Evolutionary conservation across 1,140 invertebrate genomes (phyloP).

Genomic region (Sitodiplosis mosellana): DNA sequence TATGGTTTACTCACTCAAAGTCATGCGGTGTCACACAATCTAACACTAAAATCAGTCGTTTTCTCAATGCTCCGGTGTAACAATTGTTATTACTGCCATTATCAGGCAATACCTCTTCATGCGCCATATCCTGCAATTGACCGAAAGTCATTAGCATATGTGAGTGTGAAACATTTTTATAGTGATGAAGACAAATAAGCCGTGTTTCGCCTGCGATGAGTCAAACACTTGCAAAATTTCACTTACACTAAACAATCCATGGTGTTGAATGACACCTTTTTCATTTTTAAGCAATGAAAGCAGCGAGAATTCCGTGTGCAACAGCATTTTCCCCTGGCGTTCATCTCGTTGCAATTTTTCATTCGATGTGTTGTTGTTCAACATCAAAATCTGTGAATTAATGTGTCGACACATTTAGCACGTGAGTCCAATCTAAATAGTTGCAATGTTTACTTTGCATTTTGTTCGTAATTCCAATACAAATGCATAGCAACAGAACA

Average conservation of each 20-base stretch:
- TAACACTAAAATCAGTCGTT: constrained; percentile 52
- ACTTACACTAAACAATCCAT: constrained; percentile 62
- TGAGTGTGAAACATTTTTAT: no score
- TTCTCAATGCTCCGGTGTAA: constrained; percentile 39
- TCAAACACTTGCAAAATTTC: not conserved
- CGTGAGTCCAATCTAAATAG: no score
- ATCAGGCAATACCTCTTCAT: constrained; percentile 38
- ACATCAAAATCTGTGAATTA: no score
- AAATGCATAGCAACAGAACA: no score
- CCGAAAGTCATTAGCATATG: not conserved
- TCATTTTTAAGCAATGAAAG: constrained; percentile 49
- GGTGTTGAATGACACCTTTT: constrained; percentile 58
- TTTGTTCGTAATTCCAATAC: no score
- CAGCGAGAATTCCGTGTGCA: constrained; percentile 65
- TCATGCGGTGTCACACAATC: constrained; percentile 61
- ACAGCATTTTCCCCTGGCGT: constrained; percentile 61
- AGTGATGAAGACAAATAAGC: no score
- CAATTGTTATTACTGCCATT: constrained; percentile 27
- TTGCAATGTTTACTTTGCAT: no score
- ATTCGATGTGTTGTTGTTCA: no score
- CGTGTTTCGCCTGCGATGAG: not conserved
- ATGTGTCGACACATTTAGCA: no score
- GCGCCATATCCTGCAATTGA: constrained; percentile 41
- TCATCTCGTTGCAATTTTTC: not conserved
- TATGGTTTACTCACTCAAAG: constrained; percentile 4